Evolutionary conservation across 2,888 invertebrate species (phyloP).

Genomic region (Halictus ligatus): DNA sequence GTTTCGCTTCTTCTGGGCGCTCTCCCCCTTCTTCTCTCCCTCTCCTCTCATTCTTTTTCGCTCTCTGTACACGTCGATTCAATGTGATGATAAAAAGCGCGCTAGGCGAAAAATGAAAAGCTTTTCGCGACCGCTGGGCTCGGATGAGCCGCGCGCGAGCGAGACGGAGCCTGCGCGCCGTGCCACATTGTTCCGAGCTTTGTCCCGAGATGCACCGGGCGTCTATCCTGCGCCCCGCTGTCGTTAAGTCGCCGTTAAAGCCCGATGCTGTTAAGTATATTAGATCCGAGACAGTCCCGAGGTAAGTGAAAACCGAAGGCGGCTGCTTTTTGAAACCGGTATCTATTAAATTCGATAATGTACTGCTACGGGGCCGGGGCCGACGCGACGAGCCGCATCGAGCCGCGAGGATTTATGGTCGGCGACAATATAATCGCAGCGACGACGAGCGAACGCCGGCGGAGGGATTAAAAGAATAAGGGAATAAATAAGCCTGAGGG

Average conservation of each 20-base stretch:
- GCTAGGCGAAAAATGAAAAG: constrained; percentile 82
- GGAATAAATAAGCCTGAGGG: constrained; percentile 55
- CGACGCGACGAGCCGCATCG: neutral
- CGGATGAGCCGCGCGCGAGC: constrained; percentile 58
- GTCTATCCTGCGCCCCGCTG: constrained; percentile 44
- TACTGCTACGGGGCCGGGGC: neutral
- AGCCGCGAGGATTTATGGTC: neutral
- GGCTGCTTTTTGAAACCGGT: neutral
- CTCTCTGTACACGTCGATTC: constrained; percentile 74
- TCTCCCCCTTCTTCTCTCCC: constrained; percentile 52
- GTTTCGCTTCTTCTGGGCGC: constrained; percentile 49
- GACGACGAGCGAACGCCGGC: constrained; percentile 16
- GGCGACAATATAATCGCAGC: constrained; percentile 25
- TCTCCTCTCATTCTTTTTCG: constrained; percentile 57
- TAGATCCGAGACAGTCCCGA: constrained; percentile 30
- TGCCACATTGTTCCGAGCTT: constrained; percentile 61
- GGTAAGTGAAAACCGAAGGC: neutral
- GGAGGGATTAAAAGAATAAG: constrained; percentile 53
- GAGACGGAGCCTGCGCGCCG: constrained; percentile 55
- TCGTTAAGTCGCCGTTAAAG: constrained; percentile 65
- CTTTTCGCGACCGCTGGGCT: constrained; percentile 77
- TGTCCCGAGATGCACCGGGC: constrained; percentile 51
- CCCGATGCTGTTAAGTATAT: constrained; percentile 60
- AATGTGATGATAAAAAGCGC: constrained; percentile 82
- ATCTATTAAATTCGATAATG: constrained; percentile 30